Evolutionary conservation across 2,797 vertebrate genomes (phyloP).

Genomic region (Ataeniobius toweri): DNA sequence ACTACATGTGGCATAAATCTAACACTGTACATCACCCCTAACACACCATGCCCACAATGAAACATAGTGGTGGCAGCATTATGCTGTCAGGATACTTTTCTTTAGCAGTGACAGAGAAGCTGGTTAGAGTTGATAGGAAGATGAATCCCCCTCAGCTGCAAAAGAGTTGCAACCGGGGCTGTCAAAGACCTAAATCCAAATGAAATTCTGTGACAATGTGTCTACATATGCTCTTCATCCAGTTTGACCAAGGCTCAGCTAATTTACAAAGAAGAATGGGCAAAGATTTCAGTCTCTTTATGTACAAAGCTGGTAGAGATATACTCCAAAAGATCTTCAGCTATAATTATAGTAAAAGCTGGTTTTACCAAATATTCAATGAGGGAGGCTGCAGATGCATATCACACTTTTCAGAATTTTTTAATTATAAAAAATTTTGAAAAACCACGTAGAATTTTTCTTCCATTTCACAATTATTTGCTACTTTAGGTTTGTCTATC

Average conservation of each 20-base stretch:
- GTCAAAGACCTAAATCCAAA: not conserved
- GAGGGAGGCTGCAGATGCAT: not conserved
- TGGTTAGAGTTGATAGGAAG: not conserved
- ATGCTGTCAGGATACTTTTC: not conserved
- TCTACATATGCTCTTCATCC: not conserved
- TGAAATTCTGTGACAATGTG: not conserved
- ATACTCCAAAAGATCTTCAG: not conserved
- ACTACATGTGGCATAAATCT: not conserved
- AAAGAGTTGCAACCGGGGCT: not conserved
- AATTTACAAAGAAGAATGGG: not conserved
- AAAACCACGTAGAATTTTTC: no score
- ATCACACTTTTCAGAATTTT: not conserved
- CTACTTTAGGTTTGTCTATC: not conserved
- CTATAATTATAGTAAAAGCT: not conserved
- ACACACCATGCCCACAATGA: not conserved
- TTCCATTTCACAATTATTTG: no score
- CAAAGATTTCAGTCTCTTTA: not conserved
- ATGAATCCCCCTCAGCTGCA: not conserved
- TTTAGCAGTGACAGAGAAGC: not conserved
- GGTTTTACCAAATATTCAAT: not conserved
- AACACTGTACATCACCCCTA: no score
- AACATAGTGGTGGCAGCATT: not conserved
- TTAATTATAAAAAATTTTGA: not conserved
- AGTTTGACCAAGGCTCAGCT: not conserved
- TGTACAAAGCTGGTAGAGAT: not conserved